These are phyloP conservation scores for Motacilla tschutschensis DNA, from an alignment of 2,113 vertebrate species.

Conservation along the genomic window DNA sequence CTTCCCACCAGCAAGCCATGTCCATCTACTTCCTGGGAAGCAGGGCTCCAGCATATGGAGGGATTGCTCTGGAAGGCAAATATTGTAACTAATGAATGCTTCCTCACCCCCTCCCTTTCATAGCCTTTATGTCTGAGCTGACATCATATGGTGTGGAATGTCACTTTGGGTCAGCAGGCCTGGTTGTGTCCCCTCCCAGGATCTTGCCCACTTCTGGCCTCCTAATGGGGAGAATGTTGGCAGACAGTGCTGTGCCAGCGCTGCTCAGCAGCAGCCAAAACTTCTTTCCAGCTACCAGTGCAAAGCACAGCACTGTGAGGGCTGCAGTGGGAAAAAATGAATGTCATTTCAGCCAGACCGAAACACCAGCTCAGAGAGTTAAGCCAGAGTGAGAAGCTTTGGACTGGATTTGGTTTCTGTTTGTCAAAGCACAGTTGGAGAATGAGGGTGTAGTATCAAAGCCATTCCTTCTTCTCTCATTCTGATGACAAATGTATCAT, in stretches of 20 bases:
- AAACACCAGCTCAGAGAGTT: neutral
- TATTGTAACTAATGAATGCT: neutral
- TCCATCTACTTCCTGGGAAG: neutral
- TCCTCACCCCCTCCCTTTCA: no score
- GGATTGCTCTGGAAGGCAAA: neutral
- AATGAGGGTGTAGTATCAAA: neutral
- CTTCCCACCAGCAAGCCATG: neutral
- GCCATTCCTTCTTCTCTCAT: neutral
- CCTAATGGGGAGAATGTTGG: neutral
- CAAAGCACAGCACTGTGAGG: neutral
- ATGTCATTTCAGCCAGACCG: accelerated
- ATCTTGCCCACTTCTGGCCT: neutral
- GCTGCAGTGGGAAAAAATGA: neutral
- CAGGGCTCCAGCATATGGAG: accelerated
- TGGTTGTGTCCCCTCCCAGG: neutral
- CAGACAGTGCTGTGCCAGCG: neutral
- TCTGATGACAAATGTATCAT: neutral
- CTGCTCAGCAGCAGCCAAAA: neutral
- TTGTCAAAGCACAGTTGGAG: neutral
- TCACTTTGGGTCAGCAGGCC: neutral
- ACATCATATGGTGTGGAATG: neutral
- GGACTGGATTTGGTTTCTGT: neutral
- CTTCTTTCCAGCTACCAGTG: neutral
- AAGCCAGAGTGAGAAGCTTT: neutral
- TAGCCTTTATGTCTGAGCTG: neutral